These are phyloP conservation scores for Pheosia gnoma DNA, from an alignment of 2,888 invertebrate genomes.

Conservation along the genomic window DNA sequence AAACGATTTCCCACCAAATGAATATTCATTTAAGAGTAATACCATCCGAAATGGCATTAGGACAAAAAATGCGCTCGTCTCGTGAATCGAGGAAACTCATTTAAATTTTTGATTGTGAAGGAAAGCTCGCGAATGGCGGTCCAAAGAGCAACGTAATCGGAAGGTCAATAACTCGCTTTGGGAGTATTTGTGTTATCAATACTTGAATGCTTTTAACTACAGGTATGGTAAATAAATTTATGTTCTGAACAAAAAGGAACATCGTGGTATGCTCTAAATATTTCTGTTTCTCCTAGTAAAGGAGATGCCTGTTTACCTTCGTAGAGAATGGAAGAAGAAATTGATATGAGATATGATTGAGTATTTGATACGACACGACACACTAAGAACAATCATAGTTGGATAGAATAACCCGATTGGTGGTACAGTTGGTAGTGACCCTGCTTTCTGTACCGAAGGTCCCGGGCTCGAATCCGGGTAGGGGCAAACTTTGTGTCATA, in stretches of 20 bases:
- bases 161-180: conserved; percentile 61
- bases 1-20: conserved; percentile 80
- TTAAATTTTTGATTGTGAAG: conserved; percentile 80
- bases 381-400: too few relatives aligned
- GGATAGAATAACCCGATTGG: too few relatives aligned
- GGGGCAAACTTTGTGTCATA: too few relatives aligned
- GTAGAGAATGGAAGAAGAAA: too few relatives aligned
- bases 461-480: too few relatives aligned
- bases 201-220: background rate
- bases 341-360: too few relatives aligned
- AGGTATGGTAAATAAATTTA: background rate
- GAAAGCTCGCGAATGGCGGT: conserved; percentile 54
- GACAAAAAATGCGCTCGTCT: conserved; percentile 65
- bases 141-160: conserved; percentile 63
- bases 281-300: too few relatives aligned
- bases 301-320: too few relatives aligned
- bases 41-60: conserved; percentile 76
- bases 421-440: too few relatives aligned
- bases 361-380: too few relatives aligned
- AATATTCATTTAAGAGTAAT: conserved; percentile 82
- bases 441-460: too few relatives aligned
- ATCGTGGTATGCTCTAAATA: too few relatives aligned
- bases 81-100: conserved; percentile 71
- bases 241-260: background rate
- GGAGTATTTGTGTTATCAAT: conserved; percentile 34